Evolutionary conservation across 92 coral and sea anemone genomes (phyloP).

Genomic region (Plumapathes pennacea): DNA sequence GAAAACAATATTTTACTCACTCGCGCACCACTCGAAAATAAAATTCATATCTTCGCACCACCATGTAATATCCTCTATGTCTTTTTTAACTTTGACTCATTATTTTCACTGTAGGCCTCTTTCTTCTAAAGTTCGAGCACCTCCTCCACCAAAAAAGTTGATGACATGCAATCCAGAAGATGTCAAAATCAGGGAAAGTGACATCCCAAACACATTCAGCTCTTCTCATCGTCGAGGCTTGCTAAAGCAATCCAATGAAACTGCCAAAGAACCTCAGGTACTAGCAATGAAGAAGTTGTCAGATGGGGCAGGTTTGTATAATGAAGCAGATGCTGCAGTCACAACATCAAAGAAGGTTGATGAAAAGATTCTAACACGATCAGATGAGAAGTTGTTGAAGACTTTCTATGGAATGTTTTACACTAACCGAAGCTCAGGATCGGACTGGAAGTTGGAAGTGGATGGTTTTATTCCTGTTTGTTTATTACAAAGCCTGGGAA

Average conservation of each 20-base stretch:
- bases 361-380: conserved; percentile 40
- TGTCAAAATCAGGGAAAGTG: conserved; percentile 25
- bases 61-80: too few species aligned
- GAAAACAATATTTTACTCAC: too few species aligned
- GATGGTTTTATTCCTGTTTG: conserved; percentile 87
- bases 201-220: conserved; percentile 36
- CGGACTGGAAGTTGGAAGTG: conserved; percentile 71
- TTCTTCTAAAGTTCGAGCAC: conserved; percentile 53
- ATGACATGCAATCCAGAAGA: conserved; percentile 58
- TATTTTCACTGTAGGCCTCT: conserved; percentile 17
- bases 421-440: conserved; percentile 49
- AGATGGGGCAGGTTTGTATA: conserved; percentile 10
- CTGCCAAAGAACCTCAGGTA: conserved; percentile 61
- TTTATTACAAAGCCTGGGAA: conserved; percentile 81
- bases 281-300: conserved; percentile 50
- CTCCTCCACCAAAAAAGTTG: conserved; percentile 51
- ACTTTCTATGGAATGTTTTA: conserved; percentile 81
- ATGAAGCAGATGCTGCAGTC: conserved; percentile 1
- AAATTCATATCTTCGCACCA: too few species aligned
- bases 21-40: too few species aligned
- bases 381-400: conserved; percentile 65
- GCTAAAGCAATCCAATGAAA: conserved; percentile 42
- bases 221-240: conserved; percentile 42
- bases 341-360: conserved; percentile 33
- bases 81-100: not conserved